These are phyloP conservation scores for Brachyopa scutellaris DNA, from an alignment of 2,888 invertebrate genomes.

Conservation along the genomic window DNA sequence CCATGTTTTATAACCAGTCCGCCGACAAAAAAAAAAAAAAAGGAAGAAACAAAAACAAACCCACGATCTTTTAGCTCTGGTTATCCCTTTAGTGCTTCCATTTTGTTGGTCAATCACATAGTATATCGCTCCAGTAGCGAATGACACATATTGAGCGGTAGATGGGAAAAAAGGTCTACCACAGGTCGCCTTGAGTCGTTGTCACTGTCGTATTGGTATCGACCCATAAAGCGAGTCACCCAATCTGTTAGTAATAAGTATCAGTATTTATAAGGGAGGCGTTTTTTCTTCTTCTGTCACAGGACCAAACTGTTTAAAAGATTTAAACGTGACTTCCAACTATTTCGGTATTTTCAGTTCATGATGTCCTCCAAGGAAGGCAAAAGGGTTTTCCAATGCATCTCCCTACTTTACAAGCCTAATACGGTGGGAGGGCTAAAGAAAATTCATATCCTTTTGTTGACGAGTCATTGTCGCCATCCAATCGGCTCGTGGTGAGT, in stretches of 20 bases:
- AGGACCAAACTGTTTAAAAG: slow-evolving; percentile 24
- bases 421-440: neutral
- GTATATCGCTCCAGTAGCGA: slow-evolving; percentile 18
- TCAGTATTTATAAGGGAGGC: slow-evolving; percentile 26
- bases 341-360: slow-evolving; percentile 2
- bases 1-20: slow-evolving; percentile 32
- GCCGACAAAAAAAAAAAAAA: slow-evolving; percentile 13
- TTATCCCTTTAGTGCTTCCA: slow-evolving; percentile 41
- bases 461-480: slow-evolving; percentile 4
- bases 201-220: slow-evolving; percentile 35
- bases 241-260: slow-evolving; percentile 49
- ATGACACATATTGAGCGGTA: slow-evolving; percentile 44
- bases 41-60: too few species aligned
- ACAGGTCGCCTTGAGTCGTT: slow-evolving; percentile 51
- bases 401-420: slow-evolving; percentile 1
- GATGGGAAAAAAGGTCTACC: slow-evolving; percentile 20
- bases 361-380: neutral
- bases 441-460: slow-evolving; percentile 38
- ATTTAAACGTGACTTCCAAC: slow-evolving; percentile 47
- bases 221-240: slow-evolving; percentile 3
- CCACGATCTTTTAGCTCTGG: slow-evolving; percentile 31
- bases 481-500: slow-evolving; percentile 35
- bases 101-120: slow-evolving; percentile 51
- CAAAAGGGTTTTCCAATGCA: slow-evolving; percentile 9
- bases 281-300: neutral